Evolutionary conservation across 1,140 invertebrate genomes (phyloP), one percentile per base, ranked within the genome.

Genomic region (Episyrphus balteatus): DNA sequence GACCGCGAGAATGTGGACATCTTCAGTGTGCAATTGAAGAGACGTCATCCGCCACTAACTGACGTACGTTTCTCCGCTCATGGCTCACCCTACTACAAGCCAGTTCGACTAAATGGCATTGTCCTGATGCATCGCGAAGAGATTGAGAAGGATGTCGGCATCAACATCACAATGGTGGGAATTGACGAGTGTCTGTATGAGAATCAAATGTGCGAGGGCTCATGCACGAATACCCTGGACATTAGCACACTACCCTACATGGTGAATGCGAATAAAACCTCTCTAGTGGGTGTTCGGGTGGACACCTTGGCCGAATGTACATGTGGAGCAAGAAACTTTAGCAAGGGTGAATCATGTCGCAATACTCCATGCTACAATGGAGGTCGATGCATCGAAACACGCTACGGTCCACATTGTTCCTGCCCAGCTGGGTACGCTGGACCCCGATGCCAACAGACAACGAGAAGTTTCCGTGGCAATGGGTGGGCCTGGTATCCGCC

Each of bases 161-260:
- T 97, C 41, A 92, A 93, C 57, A 94, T 98, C 36, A 92, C 88
- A 5, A 95, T 97, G 92, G 91, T 97, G 3, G 92, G 91, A 46
- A 97, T 98, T 53, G 92, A 98, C 59, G 92, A 97, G 71, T 98
- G 95, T 69, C 73, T 95, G 26, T 90, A 92, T 64, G 91, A 95
- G 72, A 92, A 95, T 62, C 84, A 91, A 59, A 87, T 86, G 71
- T 98, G 93, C 70, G 92, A 96, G 70, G 90, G 88, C 8, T 95
- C 92, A 44, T 98, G 95, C 70, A 93, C 91, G 2, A 98, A 95
- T 70, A 79, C 81, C 31, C 70, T 96, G 21, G 86, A 91, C 55
- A 90, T 95, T 43, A 91, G 84, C 66, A 80, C 82, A 50, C 70
- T 91, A 46, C 93, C 93, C 0, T 92, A 93, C 53, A 88, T 94